Base-by-base conservation (phyloP, 1,140 invertebrate species). In the Halyomorpha halys region DNA sequence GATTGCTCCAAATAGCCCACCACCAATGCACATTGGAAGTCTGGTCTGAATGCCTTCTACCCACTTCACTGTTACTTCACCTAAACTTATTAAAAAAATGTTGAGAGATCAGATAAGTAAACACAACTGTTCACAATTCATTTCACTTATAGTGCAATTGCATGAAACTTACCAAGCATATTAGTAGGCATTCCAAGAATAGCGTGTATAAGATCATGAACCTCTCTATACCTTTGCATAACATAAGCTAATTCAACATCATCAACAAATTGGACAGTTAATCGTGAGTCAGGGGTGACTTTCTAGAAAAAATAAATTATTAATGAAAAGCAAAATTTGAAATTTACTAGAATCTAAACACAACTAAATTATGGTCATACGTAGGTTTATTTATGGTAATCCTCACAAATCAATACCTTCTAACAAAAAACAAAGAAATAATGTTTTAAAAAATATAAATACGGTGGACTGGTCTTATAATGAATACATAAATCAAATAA, bases 191-290 rank as follows among this genome's bases (percentile, higher is more conserved):
- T 96, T 63, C 84, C 83, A 34, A 97, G 79, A 9, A 91, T 75
- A 0, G 94, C 86, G 76, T 99, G 96, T 66, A 93, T 84, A 61
- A 99, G 80, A 78, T 99, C 97, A 75, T 99, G 97, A 18, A 89
- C 86, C 78, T 99, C 94, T 68, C 97, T 83, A 74, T 98, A 98
- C 51, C 97, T 79, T 76, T 95, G 91, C 87, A 98, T 96, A 3
- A 98, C 86, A 78, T 98, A 99, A 19, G 93, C 91, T 61, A 97
- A 75, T 66, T 97, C 86, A 6, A 86, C 75, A 76, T 99, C 90
- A 71, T 94, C 84, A 30, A 99, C 82, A 77, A 97, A 99, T 70
- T 89, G 86, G 0, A 98, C 94, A 39, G 85, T 79, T 66, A 86
- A 76, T 69, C 97, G 81, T 44, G 89, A 87, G 79, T 99, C 95